Evolutionary conservation across 1,140 invertebrate species (phyloP), one percentile per base, ranked within the genome.

Genomic region (Matsumurasca onukii): DNA sequence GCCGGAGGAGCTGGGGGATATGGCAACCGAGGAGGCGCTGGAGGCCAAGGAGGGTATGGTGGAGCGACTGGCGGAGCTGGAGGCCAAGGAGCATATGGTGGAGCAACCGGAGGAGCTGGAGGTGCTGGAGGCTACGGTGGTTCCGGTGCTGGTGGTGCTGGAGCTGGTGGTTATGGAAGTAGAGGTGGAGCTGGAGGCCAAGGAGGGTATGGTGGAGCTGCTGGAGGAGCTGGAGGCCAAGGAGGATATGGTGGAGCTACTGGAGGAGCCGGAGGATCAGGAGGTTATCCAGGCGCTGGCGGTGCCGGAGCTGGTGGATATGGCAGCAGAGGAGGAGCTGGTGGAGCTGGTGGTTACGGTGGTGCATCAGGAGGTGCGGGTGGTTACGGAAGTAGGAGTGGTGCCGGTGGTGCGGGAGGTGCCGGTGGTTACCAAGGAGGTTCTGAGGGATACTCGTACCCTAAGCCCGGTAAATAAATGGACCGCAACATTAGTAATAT

Each of bases 391-490:
- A 63, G 22, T 13, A 12, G 30, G 9, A 51, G 49, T 62, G 55
- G 49, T 15, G 31, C 30, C 13, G 55, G 24, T 39, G 39, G 48
- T 17, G 22, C 49, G 15, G 48, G 9, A 31, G 63, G 67, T 39
- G 52, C n/a, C 9, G 29, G 52, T 24, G 39, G 52, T 29, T 22
- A 5, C 17, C 64, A 66, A 31, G 64, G 64, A 24, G 64, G 64
- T n/a, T 66, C 64, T 1, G 17, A 55, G 27, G 68, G 68, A 1
- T 69, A 69, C 61, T 64, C 59, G 1, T 69, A 69, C 61, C 68
- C 68, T 27, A 69, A 64, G 30, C 68, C 68, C 5, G 68, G 68
- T 29, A 69, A 69, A 64, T 69, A 69, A 69, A 20, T 17, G 20
- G 9, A 62, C 17, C 9, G 22, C 13, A 25, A 13, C 5, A 27